Percentiles rank a stretch among this genome's conserved stretches.
phyloP scores from a whole-genome alignment of 2,113 vertebrate genomes.

The Paraplagusia blochii region DNA sequence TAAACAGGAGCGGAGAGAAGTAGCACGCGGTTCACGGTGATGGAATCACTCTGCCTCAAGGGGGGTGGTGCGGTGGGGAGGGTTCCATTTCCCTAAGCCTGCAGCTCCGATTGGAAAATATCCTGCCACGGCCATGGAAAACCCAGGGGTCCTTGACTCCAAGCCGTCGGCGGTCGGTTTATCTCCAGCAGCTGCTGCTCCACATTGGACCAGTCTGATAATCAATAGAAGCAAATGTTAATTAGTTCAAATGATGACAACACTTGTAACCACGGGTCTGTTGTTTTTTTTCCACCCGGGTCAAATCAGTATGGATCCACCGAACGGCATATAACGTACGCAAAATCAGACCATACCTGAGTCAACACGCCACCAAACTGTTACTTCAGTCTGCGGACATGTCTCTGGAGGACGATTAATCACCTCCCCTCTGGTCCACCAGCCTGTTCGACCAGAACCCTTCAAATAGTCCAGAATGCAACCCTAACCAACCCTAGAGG shows the following conservation, averaged over 20 bases:
- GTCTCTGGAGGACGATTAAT: too few relatives aligned
- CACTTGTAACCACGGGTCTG: not conserved
- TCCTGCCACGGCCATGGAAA: conserved; percentile 47
- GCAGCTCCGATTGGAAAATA: conserved; percentile 70
- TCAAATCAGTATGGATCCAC: too few relatives aligned
- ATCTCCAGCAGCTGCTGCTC: conserved; percentile 5
- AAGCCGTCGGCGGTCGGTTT: conserved; percentile 48
- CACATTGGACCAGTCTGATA: conserved; percentile 8
- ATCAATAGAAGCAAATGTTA: conserved; percentile 15
- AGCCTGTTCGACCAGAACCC: too few relatives aligned
- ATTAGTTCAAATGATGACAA: conserved; percentile 21
- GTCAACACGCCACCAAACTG: too few relatives aligned
- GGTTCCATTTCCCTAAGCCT: conserved; percentile 48
- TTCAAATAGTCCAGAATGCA: too few relatives aligned
- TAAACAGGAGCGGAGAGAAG: conserved; percentile 24
- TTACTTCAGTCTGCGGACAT: too few relatives aligned
- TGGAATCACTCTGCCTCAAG: conserved; percentile 62
- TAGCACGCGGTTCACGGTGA: conserved; percentile 58
- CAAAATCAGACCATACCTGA: too few relatives aligned
- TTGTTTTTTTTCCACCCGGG: too few relatives aligned
- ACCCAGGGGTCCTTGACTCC: conserved; percentile 43
- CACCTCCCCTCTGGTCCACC: too few relatives aligned
- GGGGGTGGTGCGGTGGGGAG: conserved; percentile 8
- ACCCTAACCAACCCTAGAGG: too few relatives aligned
- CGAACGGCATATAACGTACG: too few relatives aligned